A percentile compares a stretch with the other conserved stretches of the same genome.
Conservation (phyloP, 1,140 invertebrate genomes). For the Aphis gossypii region DNA sequence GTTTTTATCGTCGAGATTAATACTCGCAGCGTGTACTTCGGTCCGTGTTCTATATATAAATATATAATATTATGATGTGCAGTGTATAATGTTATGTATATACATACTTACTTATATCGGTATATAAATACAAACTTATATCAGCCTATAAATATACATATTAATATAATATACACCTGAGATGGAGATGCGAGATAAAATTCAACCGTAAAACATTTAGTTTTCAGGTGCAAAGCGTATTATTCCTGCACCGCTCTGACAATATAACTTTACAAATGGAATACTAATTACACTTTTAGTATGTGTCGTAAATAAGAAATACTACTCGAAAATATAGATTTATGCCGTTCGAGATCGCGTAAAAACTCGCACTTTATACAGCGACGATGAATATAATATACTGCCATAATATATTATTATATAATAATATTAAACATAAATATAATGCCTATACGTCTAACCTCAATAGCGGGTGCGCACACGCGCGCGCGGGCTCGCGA, state of each 20-base stretch:
- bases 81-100: background rate
- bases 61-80: background rate
- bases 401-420: no score
- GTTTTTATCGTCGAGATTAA: background rate
- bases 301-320: conserved; percentile 13
- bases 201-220: background rate
- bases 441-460: background rate
- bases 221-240: background rate
- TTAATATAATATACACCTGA: background rate
- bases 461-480: background rate
- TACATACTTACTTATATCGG: background rate
- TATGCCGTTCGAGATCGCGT: background rate
- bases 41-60: background rate
- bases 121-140: background rate
- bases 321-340: conserved; percentile 17
- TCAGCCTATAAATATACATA: background rate
- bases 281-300: conserved; percentile 38
- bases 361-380: background rate
- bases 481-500: background rate
- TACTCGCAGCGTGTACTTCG: background rate
- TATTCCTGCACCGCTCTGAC: background rate
- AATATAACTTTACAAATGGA: background rate
- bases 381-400: no score
- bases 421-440: no score
- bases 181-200: background rate